phyloP scores from a whole-genome alignment of 2,113 vertebrate species.

The Pandion haliaetus region DNA sequence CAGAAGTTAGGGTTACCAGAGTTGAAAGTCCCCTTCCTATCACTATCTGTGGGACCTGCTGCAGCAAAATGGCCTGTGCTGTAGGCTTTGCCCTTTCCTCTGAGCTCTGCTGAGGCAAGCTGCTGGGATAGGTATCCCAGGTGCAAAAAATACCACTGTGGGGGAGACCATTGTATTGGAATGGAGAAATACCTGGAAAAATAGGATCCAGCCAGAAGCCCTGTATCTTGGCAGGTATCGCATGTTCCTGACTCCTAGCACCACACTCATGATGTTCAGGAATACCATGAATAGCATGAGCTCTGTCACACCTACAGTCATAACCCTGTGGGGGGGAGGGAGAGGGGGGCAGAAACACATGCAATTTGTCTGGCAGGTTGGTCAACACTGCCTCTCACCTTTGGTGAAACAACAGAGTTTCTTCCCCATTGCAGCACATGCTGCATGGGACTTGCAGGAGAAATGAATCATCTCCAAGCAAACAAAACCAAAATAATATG shows the following conservation, averaged over 20 bases:
- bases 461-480: background rate
- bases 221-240: background rate
- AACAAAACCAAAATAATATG: background rate
- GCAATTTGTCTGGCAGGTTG: background rate
- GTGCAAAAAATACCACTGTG: too few species aligned
- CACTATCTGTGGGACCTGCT: background rate
- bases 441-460: background rate
- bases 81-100: background rate
- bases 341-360: background rate
- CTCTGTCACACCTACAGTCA: background rate
- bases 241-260: background rate
- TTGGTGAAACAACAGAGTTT: background rate
- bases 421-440: background rate
- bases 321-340: background rate
- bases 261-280: rapidly evolving
- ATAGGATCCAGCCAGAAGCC: background rate
- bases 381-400: too few species aligned
- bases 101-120: background rate
- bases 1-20: background rate
- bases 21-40: background rate
- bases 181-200: background rate
- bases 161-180: background rate
- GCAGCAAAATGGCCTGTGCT: rapidly evolving
- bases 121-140: background rate
- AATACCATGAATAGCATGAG: background rate